A percentile compares a stretch with the other conserved stretches of the same genome.
Conservation (phyloP, 2,888 invertebrate genomes). For the Poecilobothrus nobilitatus region DNA sequence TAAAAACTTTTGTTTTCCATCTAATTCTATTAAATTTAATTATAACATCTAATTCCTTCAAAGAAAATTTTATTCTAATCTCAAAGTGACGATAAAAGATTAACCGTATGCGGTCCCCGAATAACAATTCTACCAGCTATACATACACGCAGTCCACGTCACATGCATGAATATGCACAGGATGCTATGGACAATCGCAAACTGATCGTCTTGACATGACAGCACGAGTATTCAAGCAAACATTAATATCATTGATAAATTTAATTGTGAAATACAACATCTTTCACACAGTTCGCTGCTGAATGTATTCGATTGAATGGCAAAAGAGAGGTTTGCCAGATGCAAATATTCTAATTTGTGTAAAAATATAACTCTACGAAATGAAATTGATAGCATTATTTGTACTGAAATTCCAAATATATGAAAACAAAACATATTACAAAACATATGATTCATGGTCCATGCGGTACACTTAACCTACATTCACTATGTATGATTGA, state of each 20-base stretch:
- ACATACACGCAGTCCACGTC: no score
- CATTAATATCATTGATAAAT: slow-evolving; percentile 19
- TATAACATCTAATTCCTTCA: no score
- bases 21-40: no score
- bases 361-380: slow-evolving; percentile 27
- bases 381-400: slow-evolving; percentile 30
- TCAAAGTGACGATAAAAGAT: no score
- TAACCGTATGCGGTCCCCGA: no score
- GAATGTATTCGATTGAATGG: slow-evolving; percentile 29
- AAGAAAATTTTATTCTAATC: no score
- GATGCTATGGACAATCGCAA: slow-evolving; percentile 15
- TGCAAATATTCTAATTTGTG: slow-evolving; percentile 33
- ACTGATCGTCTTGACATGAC: slow-evolving; percentile 19
- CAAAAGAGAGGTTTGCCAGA: slow-evolving; percentile 35
- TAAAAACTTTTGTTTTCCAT: no score
- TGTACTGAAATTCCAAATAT: slow-evolving; percentile 27
- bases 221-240: slow-evolving; percentile 23
- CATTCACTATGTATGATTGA: slow-evolving; percentile 32
- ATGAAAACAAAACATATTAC: slow-evolving; percentile 27
- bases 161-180: no score
- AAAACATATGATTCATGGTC: slow-evolving; percentile 37
- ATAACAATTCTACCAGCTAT: no score
- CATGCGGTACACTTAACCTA: slow-evolving; percentile 29
- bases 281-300: slow-evolving; percentile 24
- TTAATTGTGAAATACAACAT: no score